Conservation (phyloP, 2,888 invertebrate species). For the Melipona bicolor region DNA sequence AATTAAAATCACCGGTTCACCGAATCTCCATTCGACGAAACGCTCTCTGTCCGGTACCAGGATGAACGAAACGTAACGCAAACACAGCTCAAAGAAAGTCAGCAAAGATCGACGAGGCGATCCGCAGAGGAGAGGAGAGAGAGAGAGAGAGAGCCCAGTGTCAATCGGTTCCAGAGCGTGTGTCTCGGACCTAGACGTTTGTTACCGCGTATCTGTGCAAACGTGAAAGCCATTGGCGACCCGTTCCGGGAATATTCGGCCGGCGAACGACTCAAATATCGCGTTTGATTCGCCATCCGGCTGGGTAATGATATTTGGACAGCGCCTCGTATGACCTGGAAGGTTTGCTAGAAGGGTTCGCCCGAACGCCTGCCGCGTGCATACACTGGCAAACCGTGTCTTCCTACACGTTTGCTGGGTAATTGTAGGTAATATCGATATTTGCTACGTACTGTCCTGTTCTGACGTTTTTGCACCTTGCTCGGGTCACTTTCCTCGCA, state of each 20-base stretch:
- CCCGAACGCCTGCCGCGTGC: background rate
- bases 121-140: background rate
- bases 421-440: conserved; percentile 4
- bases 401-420: conserved; percentile 3
- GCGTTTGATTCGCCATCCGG: conserved; percentile 66
- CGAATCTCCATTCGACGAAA: background rate
- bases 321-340: conserved; percentile 51
- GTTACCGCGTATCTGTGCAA: conserved; percentile 25
- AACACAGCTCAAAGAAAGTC: conserved; percentile 16
- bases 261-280: conserved; percentile 55
- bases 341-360: conserved; percentile 32
- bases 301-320: conserved; percentile 71
- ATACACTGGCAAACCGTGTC: background rate
- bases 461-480: background rate
- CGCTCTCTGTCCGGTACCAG: background rate
- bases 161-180: conserved; percentile 10
- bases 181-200: background rate
- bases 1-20: background rate
- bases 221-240: conserved; percentile 46
- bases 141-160: background rate
- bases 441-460: background rate
- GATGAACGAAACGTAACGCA: conserved; percentile 2
- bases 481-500: background rate
- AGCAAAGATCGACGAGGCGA: background rate
- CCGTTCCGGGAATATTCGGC: conserved; percentile 60